Base-by-base conservation (phyloP, 30 jellyfish, hydroid and myxozoan genomes). In the Cassiopea xamachana region DNA sequence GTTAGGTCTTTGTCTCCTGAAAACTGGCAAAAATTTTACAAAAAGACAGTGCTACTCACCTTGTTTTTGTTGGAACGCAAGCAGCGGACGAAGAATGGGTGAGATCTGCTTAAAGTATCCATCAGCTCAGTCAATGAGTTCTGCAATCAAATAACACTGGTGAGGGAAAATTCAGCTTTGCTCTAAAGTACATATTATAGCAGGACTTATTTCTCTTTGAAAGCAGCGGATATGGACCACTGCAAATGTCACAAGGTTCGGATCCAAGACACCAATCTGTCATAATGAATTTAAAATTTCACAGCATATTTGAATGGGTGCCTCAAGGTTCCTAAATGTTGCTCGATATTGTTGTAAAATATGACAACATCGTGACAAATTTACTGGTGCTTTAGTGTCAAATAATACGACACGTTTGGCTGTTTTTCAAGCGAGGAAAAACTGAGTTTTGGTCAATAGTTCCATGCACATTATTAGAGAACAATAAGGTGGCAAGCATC, bases 31-130 rank as follows among this genome's bases (percentile, higher is more conserved):
- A 27, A 27, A 27, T 27, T 27, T 27, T 27, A 27, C 39, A 27
- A 27, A 27, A 27, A 59, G 8, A 14, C 69, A 59, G 0, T 6
- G 8, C 43, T 64, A 64, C 74, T 9, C 8, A 96, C 99, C 98
- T 96, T 96, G 90, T 88, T 72, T 55, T 93, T 90, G 71, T 96
- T 96, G 17, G 99, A 96, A 44, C 98, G 87, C 68, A 96, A 70
- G 70, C 99, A 96, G 27, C 98, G 90, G 58, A 96, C 98, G 73
- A 96, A 96, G 84, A 85, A 92, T 43, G 99, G 99, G 87, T 96
- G 99, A n/a, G 99, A 96, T 59, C 71, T 67, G 87, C 80, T 96
- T 45, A 96, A 91, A 18, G 99, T 92, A 16, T 96, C 99, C 99
- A 96, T 96, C 60, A 96, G 89, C 83, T 96, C 99, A 47, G 91